These are phyloP conservation scores for Stenopsyche tienmushanensis DNA, from an alignment of 1,140 invertebrate genomes.

Conservation along the genomic window DNA sequence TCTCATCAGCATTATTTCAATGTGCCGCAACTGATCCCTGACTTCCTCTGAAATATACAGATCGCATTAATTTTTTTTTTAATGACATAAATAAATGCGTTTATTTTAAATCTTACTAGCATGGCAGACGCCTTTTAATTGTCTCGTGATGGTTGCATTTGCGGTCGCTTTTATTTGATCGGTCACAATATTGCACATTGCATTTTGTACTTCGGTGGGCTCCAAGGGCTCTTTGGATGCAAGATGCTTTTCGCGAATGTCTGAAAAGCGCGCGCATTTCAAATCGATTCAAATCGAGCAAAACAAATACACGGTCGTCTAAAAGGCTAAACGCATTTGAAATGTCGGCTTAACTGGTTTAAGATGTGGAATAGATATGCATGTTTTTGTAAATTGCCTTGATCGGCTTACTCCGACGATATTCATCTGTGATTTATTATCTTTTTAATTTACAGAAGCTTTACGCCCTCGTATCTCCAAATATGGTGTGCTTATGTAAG, in stretches of 20 bases:
- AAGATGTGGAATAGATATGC: too few relatives aligned
- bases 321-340: too few relatives aligned
- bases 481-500: neutral
- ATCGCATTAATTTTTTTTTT: neutral
- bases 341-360: too few relatives aligned
- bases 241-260: neutral
- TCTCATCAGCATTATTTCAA: constrained; percentile 15
- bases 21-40: constrained; percentile 16
- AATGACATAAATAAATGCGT: neutral
- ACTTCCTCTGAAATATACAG: constrained; percentile 17
- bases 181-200: constrained; percentile 46
- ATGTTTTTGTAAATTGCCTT: too few relatives aligned
- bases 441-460: neutral
- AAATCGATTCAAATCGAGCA: too few relatives aligned
- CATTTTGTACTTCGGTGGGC: constrained; percentile 47
- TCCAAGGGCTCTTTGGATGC: constrained; percentile 2
- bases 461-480: neutral
- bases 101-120: constrained; percentile 42
- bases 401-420: neutral
- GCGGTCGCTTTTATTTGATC: constrained; percentile 48
- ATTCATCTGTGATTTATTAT: neutral
- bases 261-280: too few relatives aligned
- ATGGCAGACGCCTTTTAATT: constrained; percentile 49
- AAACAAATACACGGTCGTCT: too few relatives aligned
- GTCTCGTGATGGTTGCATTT: constrained; percentile 48